Percentiles rank a stretch among this genome's conserved stretches.
Evolutionary conservation across 2,888 invertebrate species (phyloP).

Genomic region (Acanthacorydalis orientalis): DNA sequence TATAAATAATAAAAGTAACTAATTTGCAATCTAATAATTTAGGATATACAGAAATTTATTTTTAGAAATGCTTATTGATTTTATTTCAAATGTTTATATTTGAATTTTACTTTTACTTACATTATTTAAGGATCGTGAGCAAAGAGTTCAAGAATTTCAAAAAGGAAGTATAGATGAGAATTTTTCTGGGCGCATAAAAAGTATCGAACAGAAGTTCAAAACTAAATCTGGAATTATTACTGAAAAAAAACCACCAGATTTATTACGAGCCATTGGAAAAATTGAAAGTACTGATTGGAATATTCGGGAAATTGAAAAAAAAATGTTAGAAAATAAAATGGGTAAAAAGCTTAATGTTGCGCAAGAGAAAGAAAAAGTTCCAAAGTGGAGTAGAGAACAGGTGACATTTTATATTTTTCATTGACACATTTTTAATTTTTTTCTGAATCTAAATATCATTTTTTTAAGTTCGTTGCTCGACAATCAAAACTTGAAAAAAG

Average conservation of each 20-base stretch:
- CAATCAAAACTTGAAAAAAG: conserved; percentile 54
- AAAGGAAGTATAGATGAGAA: conserved; percentile 35
- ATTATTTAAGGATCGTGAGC: conserved; percentile 20
- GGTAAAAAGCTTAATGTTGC: conserved; percentile 40
- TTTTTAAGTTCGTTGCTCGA: conserved; percentile 39
- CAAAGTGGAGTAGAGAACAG: conserved; percentile 82
- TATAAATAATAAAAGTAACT: not conserved
- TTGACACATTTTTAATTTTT: conserved; percentile 1
- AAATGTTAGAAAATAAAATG: conserved; percentile 62
- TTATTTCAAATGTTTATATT: not conserved
- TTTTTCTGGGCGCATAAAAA: conserved; percentile 45
- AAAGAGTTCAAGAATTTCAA: conserved; percentile 12
- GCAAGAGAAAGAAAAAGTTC: conserved; percentile 58
- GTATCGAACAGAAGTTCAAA: conserved; percentile 63
- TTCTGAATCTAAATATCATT: conserved; percentile 5
- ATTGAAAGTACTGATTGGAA: conserved; percentile 85
- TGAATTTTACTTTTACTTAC: not conserved
- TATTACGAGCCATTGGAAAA: conserved; percentile 73
- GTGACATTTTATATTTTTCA: conserved; percentile 17
- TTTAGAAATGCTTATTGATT: not conserved
- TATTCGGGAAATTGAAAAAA: conserved; percentile 76
- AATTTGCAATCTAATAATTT: not conserved
- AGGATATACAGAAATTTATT: conserved; percentile 2
- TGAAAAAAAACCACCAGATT: conserved; percentile 70
- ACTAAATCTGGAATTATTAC: conserved; percentile 33